These are phyloP conservation scores for Spatulosminthurus flaviceps DNA, from an alignment of 2,888 invertebrate genomes.

Conservation along the genomic window DNA sequence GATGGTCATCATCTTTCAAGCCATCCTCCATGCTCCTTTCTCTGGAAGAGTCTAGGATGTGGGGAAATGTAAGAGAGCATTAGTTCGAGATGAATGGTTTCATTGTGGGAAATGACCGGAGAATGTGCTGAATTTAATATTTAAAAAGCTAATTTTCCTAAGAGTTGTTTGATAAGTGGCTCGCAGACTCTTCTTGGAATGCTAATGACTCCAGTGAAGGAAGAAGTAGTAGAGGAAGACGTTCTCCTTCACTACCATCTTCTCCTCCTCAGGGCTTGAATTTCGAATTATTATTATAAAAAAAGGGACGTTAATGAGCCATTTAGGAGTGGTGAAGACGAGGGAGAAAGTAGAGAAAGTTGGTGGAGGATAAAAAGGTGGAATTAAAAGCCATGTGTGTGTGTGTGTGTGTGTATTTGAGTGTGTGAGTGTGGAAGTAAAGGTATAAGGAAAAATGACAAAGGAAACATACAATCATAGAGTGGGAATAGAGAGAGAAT, in stretches of 20 bases:
- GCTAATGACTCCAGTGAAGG: background rate
- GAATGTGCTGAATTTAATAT: conserved; percentile 16
- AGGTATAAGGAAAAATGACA: too few species aligned
- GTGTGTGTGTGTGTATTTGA: too few species aligned
- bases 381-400: too few species aligned
- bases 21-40: background rate
- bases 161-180: conserved; percentile 17
- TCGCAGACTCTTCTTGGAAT: background rate
- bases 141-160: conserved; percentile 23
- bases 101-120: background rate
- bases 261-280: too few species aligned
- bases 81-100: background rate
- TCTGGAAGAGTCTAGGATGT: background rate
- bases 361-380: too few species aligned
- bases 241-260: background rate
- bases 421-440: too few species aligned
- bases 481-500: too few species aligned
- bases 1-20: background rate
- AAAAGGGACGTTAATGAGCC: background rate
- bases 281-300: background rate
- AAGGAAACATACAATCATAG: too few species aligned
- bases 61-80: background rate
- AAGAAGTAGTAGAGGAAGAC: background rate
- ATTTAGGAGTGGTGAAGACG: background rate
- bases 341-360: background rate